Evolutionary conservation across 2,113 vertebrate species (phyloP), one percentile per base, ranked within the genome.

Genomic region (Sigmodon hispidus): DNA sequence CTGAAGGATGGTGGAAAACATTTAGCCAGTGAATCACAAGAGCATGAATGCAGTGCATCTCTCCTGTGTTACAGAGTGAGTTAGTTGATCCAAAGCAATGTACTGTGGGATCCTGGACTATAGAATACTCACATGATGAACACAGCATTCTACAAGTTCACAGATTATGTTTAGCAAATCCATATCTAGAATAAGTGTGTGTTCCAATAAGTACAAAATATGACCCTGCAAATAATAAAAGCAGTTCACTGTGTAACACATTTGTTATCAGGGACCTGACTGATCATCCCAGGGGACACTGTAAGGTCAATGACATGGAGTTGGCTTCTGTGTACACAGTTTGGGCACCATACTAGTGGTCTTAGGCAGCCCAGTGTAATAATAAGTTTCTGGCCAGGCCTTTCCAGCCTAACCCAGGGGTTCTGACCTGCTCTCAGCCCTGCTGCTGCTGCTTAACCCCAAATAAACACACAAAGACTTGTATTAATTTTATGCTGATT

Each of bases 41-140:
- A 79, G 16, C 7, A 22, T 48, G 36, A 9, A 9, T 43, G 6
- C 12, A 36, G 26, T 4, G 17, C 2, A 43, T 34, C 22, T 21
- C 36, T 84, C 65, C 16, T 87, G 50, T 73, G 61, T 31, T 75
- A 5, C 73, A 29, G 87, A 55, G 36, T 67, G 13, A 92, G 36
- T 22, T 85, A 17, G 4, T 92, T 87, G 69, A 90, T 88, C 69
- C 69, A 43, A 96, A 91, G 48, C 36, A 70, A 81, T n/a, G 31
- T 15, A 65, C 0, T 72, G 7, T 40, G 31, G 26, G 87, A 1
- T 21, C 31, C 50, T 40, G 9, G 16, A 31, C 65, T n/a, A 16
- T 15, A 31, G 50, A 57, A 67, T 45, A 10, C 24, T 21, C 24
- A 50, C 90, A 55, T 19, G 29, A 34, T 67, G 22, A 29, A 45